Evolutionary conservation across 1,140 invertebrate species (phyloP), one percentile per base, ranked within the genome.

Genomic region (Ridgeia piscesae): DNA sequence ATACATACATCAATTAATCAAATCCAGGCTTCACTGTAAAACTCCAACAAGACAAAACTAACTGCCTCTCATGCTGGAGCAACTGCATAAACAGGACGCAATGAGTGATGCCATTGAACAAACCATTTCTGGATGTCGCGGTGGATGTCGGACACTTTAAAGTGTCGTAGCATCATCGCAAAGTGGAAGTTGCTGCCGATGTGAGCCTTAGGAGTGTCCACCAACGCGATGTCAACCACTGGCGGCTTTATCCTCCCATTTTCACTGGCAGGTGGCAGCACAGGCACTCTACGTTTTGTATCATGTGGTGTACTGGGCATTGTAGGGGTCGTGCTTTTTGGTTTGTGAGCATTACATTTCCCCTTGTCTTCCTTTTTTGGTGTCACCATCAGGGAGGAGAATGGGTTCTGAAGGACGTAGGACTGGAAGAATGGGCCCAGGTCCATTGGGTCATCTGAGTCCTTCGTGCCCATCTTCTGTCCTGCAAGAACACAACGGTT

Each of bases 391-490:
- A 77, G 4, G 58, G 58, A 27, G 27, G 58, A 77, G 27, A 90
- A 90, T 2, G 89, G 89, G n/a, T 90, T 90, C 35, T 42, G 89
- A 14, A 90, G 35, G n/a, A 90, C 89, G 1, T 90, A 90, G 17
- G 34, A 35, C 31, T 90, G 89, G 34, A 90, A 42, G 89, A 90
- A 90, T 14, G 89, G 89, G 35, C 89, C 89, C 34, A 90, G 89
- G n/a, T 90, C 89, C 89, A 90, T 90, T 34, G 89, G 89, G 35
- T 90, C 89, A 27, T 90, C 89, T 14, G 17, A 31, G 21, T 34
- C 34, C 35, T 90, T 90, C 11, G 89, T 35, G 14, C 34, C 89
- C 89, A 90, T 90, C 58, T 77, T 77, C 58, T 77, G 27, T 77
- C 58, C 58, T 77, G 27, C 58, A 77, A 77, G 2, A 17, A 77